Conservation (phyloP, 2,888 invertebrate species). For the Thymelicus sylvestris region DNA sequence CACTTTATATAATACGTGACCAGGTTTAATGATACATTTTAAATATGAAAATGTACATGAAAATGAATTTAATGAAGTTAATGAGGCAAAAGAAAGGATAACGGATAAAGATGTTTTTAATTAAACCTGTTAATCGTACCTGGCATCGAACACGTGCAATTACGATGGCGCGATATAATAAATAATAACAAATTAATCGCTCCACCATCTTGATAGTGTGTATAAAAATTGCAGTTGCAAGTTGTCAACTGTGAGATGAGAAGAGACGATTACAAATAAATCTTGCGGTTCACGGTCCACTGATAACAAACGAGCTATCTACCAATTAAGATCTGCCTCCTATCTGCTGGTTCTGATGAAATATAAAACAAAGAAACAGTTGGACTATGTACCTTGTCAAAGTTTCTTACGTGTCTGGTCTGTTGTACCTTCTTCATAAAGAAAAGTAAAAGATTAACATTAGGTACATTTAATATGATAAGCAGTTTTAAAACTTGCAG, state of each 20-base stretch:
- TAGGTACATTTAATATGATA: too few relatives aligned
- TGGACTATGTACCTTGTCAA: too few relatives aligned
- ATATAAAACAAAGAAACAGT: not conserved
- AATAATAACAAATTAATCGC: constrained; percentile 34
- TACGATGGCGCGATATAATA: constrained; percentile 29
- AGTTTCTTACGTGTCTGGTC: too few relatives aligned
- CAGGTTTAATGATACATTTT: too few relatives aligned
- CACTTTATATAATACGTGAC: too few relatives aligned
- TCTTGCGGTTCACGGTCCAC: not conserved
- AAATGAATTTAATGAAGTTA: constrained; percentile 25
- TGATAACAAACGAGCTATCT: constrained; percentile 1
- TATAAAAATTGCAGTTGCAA: constrained; percentile 18
- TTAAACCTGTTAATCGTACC: constrained; percentile 18
- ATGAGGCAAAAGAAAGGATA: constrained; percentile 28
- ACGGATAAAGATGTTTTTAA: constrained; percentile 28
- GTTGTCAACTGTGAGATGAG: constrained; percentile 16
- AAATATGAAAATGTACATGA: constrained; percentile 6
- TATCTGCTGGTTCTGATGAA: constrained; percentile 2
- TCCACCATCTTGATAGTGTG: constrained; percentile 21
- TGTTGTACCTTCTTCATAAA: too few relatives aligned
- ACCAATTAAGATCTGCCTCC: not conserved
- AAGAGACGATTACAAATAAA: constrained; percentile 1
- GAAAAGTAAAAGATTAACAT: too few relatives aligned
- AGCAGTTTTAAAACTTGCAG: too few relatives aligned
- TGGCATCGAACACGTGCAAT: constrained; percentile 20